Conservation (phyloP, 2,888 invertebrate species). For the Pasiphila rectangulata region DNA sequence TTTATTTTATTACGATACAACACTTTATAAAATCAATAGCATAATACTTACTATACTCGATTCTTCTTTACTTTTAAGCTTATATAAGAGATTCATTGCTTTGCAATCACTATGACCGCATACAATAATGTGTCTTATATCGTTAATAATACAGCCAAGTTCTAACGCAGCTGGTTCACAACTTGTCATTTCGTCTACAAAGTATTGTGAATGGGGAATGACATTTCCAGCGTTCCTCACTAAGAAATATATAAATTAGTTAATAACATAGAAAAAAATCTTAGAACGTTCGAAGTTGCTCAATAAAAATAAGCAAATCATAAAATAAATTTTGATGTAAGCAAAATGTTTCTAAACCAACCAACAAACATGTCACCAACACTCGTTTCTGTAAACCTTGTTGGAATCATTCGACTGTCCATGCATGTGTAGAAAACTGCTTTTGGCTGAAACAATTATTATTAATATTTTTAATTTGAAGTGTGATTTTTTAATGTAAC, state of each 20-base stretch:
- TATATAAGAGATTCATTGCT: slow-evolving; percentile 96
- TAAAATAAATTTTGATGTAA: neutral
- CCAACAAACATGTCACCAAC: slow-evolving; percentile 99
- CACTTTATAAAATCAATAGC: no score
- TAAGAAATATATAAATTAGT: slow-evolving; percentile 59
- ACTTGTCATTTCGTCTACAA: slow-evolving; percentile 91
- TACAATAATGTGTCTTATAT: slow-evolving; percentile 95
- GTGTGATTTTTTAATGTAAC: neutral
- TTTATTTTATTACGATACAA: no score
- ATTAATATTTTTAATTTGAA: slow-evolving; percentile 3
- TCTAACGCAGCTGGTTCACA: slow-evolving; percentile 98
- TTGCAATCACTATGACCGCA: slow-evolving; percentile 99
- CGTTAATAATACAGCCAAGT: slow-evolving; percentile 94
- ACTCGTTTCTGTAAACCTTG: slow-evolving; percentile 95
- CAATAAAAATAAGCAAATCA: no score
- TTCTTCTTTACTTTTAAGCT: slow-evolving; percentile 88
- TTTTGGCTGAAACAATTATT: slow-evolving; percentile 86
- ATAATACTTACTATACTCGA: slow-evolving; percentile 75
- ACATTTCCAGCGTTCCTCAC: slow-evolving; percentile 98
- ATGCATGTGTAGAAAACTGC: slow-evolving; percentile 98
- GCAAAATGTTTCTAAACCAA: slow-evolving; percentile 72
- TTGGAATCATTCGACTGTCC: slow-evolving; percentile 98
- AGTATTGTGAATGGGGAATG: slow-evolving; percentile 94
- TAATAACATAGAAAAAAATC: no score
- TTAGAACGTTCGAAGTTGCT: neutral